Conservation (phyloP, 2,888 invertebrate species). For the Acleris cristana region DNA sequence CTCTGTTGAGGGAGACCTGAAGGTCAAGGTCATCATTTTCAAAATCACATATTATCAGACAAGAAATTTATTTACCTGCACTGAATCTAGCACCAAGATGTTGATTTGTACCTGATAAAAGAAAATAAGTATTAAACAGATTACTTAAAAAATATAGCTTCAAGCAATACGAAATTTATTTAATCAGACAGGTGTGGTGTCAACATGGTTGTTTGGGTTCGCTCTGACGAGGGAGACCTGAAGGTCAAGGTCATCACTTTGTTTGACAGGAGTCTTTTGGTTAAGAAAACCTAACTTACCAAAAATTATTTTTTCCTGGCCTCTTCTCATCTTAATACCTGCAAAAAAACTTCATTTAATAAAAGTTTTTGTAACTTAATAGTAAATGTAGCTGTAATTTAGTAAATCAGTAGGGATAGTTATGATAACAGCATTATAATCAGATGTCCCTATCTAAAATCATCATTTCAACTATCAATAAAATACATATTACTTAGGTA, state of each 20-base stretch:
- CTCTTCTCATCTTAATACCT: neutral
- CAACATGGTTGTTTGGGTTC: conserved; percentile 71
- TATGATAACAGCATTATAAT: conserved; percentile 71
- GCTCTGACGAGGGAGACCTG: conserved; percentile 80
- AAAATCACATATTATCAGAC: no score
- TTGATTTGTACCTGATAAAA: no score
- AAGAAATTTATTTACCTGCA: no score
- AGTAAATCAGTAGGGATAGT: conserved; percentile 64
- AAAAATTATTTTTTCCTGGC: no score
- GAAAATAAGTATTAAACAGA: no score
- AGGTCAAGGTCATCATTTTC: conserved; percentile 67
- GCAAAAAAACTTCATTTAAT: neutral
- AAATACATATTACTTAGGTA: neutral
- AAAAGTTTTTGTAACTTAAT: neutral
- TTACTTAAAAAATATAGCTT: no score
- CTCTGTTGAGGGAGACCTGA: conserved; percentile 81
- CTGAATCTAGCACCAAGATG: no score
- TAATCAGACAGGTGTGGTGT: conserved; percentile 44
- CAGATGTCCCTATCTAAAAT: conserved; percentile 76
- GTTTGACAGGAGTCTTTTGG: no score
- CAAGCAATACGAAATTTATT: neutral
- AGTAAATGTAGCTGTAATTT: neutral
- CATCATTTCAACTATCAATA: conserved; percentile 55
- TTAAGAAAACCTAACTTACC: no score
- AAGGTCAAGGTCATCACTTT: conserved; percentile 70